Percentiles rank a stretch among this genome's conserved stretches.
phyloP scores from a whole-genome alignment of 2,888 invertebrate species.

The Cephus rjabovi region DNA sequence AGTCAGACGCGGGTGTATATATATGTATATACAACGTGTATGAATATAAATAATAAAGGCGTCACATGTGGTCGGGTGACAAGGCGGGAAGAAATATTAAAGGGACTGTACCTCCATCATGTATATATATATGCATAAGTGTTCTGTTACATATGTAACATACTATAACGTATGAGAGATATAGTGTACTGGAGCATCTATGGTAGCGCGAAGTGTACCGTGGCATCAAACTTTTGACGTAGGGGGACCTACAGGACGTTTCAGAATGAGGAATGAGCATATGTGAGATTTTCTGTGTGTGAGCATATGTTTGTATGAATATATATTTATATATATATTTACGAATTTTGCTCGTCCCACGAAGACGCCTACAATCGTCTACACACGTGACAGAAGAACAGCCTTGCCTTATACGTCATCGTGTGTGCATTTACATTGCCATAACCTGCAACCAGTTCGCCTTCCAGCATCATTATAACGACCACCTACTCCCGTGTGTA shows the following conservation, averaged over 20 bases:
- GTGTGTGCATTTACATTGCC: not conserved
- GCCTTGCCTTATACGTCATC: conserved; percentile 31
- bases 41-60: not conserved
- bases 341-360: conserved; percentile 2
- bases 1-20: not conserved
- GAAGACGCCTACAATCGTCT: conserved; percentile 1
- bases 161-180: not conserved
- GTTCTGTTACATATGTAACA: not conserved
- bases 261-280: not conserved
- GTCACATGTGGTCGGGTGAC: not conserved
- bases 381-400: conserved; percentile 24
- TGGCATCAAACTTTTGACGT: too few species aligned
- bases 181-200: too few species aligned
- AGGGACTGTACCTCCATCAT: not conserved
- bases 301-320: not conserved
- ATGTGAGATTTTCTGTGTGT: not conserved
- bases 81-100: not conserved
- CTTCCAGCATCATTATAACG: conserved; percentile 1
- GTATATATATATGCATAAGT: not conserved
- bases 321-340: not conserved
- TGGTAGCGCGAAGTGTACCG: too few species aligned
- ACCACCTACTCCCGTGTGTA: not conserved
- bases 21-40: not conserved
- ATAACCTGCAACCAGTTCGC: conserved; percentile 6
- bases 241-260: too few species aligned